A percentile compares a stretch with the other conserved stretches of the same genome.
Conservation (phyloP, 1,140 invertebrate genomes). For the Pseudomyrmex dendroicus region DNA sequence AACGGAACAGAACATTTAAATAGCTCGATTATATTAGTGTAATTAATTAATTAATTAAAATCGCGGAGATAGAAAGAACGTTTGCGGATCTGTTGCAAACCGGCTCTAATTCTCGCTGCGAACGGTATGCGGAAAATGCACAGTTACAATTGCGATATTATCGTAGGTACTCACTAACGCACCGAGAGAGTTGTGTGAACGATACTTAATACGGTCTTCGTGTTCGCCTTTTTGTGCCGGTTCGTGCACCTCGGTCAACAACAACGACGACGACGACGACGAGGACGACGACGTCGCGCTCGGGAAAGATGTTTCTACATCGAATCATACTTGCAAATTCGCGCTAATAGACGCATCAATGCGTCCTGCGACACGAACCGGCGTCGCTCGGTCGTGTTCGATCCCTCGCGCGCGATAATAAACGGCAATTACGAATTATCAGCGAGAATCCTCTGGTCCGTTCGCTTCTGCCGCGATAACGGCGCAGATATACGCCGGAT, state of each 20-base stretch:
- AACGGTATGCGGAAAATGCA: background rate
- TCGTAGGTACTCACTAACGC: background rate
- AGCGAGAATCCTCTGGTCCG: constrained; percentile 71
- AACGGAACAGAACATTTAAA: no score
- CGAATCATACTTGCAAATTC: constrained; percentile 82
- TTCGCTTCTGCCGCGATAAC: constrained; percentile 70
- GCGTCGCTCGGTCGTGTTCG: constrained; percentile 69
- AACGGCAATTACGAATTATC: constrained; percentile 82
- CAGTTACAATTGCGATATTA: constrained; percentile 9
- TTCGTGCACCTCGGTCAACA: constrained; percentile 21
- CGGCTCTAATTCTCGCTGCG: constrained; percentile 1
- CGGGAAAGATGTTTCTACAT: constrained; percentile 64
- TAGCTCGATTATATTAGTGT: background rate
- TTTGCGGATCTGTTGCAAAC: background rate
- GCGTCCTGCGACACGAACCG: constrained; percentile 77
- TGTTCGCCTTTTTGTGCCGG: constrained; percentile 24
- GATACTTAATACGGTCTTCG: constrained; percentile 20
- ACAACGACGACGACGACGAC: no score
- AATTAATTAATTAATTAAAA: constrained; percentile 3
- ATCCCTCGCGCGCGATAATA: constrained; percentile 73
- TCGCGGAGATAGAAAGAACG: background rate
- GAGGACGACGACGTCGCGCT: constrained; percentile 33
- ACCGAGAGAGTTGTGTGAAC: constrained; percentile 13
- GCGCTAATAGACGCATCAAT: constrained; percentile 81
- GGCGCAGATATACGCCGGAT: constrained; percentile 68